A percentile compares a stretch with the other conserved stretches of the same genome.
Evolutionary conservation across 2,888 invertebrate genomes (phyloP).

Genomic region (Monochamus alternatus): DNA sequence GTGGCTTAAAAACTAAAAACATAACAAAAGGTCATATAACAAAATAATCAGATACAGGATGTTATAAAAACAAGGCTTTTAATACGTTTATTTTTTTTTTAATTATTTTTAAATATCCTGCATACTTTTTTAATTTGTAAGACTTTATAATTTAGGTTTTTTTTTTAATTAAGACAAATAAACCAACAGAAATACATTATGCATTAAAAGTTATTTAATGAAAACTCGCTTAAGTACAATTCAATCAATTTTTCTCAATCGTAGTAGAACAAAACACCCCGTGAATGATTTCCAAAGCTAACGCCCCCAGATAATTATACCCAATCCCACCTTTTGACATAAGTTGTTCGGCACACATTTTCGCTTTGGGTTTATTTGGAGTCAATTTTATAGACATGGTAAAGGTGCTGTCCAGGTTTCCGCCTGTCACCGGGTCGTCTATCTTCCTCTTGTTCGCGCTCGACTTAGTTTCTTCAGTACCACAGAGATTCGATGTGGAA

Average conservation of each 20-base stretch:
- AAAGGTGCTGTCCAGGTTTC: slow-evolving; percentile 55
- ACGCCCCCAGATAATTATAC: slow-evolving; percentile 59
- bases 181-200: slow-evolving; percentile 24
- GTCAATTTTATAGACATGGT: slow-evolving; percentile 41
- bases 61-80: slow-evolving; percentile 12
- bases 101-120: too few relatives aligned
- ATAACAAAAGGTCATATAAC: slow-evolving; percentile 8
- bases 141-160: too few relatives aligned
- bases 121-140: too few relatives aligned
- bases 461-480: slow-evolving; percentile 42
- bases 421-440: slow-evolving; percentile 32
- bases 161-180: slow-evolving; percentile 26
- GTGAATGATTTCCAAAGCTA: slow-evolving; percentile 60
- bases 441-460: slow-evolving; percentile 45
- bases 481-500: slow-evolving; percentile 47
- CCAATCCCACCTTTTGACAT: slow-evolving; percentile 66
- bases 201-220: slow-evolving; percentile 34
- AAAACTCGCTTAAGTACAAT: slow-evolving; percentile 30
- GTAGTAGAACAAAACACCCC: slow-evolving; percentile 51
- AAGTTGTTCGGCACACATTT: slow-evolving; percentile 53
- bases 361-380: slow-evolving; percentile 48
- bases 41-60: background rate
- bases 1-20: slow-evolving; percentile 56
- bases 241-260: slow-evolving; percentile 42
- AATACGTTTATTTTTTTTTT: too few relatives aligned